Base-by-base conservation (phyloP, 2,113 vertebrate species). In the Serilophus lunatus region DNA sequence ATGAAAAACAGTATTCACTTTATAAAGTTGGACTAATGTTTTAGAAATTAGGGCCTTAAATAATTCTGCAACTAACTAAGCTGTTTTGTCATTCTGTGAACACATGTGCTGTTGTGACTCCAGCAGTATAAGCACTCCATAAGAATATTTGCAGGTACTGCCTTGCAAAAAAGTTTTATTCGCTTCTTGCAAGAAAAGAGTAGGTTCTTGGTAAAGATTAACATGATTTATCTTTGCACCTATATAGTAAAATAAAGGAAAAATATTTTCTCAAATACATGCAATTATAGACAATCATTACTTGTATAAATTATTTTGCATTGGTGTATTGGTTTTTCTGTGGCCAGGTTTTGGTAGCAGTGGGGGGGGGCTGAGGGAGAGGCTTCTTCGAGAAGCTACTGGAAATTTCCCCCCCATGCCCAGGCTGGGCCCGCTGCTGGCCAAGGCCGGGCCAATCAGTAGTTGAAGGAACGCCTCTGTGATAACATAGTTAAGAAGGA, bases 61-160 rank as follows among this genome's bases (percentile, higher is more conserved):
- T 90, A 95, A 45, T 45, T 61, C 84, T 93, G 26, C 77, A 95
- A 38, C 61, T 95, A 84, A 86, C 54, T 95, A 96, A 97, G 25
- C 42, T 94, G 13, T 91, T 94, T 96, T 89, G 42, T 96, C 49
- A 69, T 86, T 40, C 64, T 96, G 24, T 95, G 63, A 93, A 24
- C 78, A 90, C 56, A 78, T 95, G 68, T 81, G 53, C 51, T 88
- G 1, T 83, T 31, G 23, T 82, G 57, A 86, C 64, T 74, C 26
- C 56, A 95, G 57, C 49, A 95, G 40, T 95, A 89, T 50, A 89
- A 45, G 66, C 23, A 72, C 16, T 71, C 54, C 10, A 24, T 65
- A 78, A 91, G 71, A 44, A 50, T 65, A 92, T 81, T 91, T 91
- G 66, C 15, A 54, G 18, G 44, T 81, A 78, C 13, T 59, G 63